Evolutionary conservation across 2,113 vertebrate genomes (phyloP), one percentile per base, ranked within the genome.

Genomic region (Xiphorhynchus elegans): DNA sequence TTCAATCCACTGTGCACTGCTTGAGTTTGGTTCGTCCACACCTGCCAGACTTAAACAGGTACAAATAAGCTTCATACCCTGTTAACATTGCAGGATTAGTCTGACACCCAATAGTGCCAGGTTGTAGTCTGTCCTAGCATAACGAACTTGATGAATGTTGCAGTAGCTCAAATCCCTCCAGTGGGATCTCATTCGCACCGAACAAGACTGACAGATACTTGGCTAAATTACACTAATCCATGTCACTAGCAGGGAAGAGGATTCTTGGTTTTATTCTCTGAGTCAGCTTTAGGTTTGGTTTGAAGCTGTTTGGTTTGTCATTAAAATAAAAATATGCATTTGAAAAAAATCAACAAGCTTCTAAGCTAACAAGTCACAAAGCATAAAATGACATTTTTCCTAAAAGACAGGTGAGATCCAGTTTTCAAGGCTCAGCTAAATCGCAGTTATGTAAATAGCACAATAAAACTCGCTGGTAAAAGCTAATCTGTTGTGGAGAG

Each of bases 211-310:
- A 89, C 84, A 93, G 90, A 58, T 63, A 72, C 74, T 88, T 90
- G 85, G 82, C 87, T 88, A 86, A 87, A 87, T 88, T 94, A 62
- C 64, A 83, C 46, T 94, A 93, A 96, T 77, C 82, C 64, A 10
- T 81, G 68, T 55, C 84, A 89, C 4, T 2, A 74, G 40, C 6
- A 2, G 52, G 28, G 63, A 80, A 94, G 46, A 90, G 17, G 21
- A 85, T 74, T 88, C 70, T 91, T 88, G 35, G 4, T 55, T 92
- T 87, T n/a, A 29, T 56, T 86, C 33, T 87, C 52, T 56, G 55
- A 89, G 37, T 56, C 63, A 90, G 24, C 16, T 86, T 74, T 47
- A 86, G 18, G 77, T 74, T 96, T 92, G 31, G 12, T 88, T 84
- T 77, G 24, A 92, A 85, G 79, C 67, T 88, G 18, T 24, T 52